Evolutionary conservation across 1,140 invertebrate genomes (phyloP), one percentile per base, ranked within the genome.

Genomic region (Leptestheria dahalacensis): DNA sequence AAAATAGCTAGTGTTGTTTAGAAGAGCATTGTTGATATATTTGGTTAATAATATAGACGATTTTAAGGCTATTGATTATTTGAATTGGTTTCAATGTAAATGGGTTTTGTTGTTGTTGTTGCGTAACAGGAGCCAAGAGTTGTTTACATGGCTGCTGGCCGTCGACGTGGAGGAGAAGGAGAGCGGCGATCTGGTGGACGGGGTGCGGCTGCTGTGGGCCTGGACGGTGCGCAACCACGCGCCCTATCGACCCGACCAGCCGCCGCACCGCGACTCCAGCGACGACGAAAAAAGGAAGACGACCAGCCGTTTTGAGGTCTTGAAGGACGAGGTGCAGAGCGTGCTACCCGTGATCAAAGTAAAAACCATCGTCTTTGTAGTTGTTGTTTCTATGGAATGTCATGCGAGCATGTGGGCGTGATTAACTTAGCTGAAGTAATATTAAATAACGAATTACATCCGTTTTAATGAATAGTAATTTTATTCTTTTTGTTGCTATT

Each of bases 311-410:
- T 77, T 94, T 2, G 86, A 92, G 68, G 87, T 94, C 64, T 87
- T 92, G 68, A 94, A 94, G 71, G 91, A 96, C 70, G 88, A 93
- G 68, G 90, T 92, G 46, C 89, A 95, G 73, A 86, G 89, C 1
- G 89, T 96, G 25, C 76, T 96, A 24, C 90, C 91, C 4, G 93
- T 96, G 68, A 88, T 91, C 33, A 95, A 95, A 83, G 90, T 91
- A 75, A 72, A 67, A 23, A 15, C 18, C 55, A 20, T 57, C 41
- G n/a, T 47, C 41, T 10, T 52, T 57, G 41, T 21, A 23, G 41
- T 41, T 2, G 29, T 24, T 33, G 41, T 2, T 0, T 48, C 23
- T 57, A 24, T 48, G 15, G 23, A 33, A 46, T 3, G 57, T 25
- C 57, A 61, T 60, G n/a, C n/a, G n/a, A n/a, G n/a, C n/a, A n/a